Base-by-base conservation (phyloP, 1,140 invertebrate species). In the Anastatus disparis region DNA sequence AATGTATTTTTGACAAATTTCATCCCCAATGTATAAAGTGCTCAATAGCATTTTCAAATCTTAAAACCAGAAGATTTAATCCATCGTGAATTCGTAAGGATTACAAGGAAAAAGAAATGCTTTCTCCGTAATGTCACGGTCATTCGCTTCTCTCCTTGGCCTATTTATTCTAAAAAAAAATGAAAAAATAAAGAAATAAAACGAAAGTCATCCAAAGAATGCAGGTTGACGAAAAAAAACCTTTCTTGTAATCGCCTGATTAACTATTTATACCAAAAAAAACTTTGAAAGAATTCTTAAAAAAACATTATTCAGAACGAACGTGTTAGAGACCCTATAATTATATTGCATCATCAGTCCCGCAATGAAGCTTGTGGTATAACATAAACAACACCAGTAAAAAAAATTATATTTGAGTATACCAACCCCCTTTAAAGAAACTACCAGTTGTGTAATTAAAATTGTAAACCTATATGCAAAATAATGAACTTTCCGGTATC, bases 51-150 rank as follows among this genome's bases (percentile, higher is more conserved):
- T 15, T 20, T 35, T 55, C 53, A 29, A 35, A 15, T 17, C 53
- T 55, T 55, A 55, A 55, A 55, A n/a, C 27, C 29, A 0, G n/a
- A n/a, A n/a, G n/a, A 29, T 17, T 24, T 61, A 61, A 61, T 61
- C 58, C 15, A 10, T 38, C 58, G 22, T 2, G 2, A 59, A 17
- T 35, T 26, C 55, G 40, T n/a, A 31, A 29, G 58, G 58, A 61
- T 61, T 61, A 61, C 17, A 26, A 4, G n/a, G n/a, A n/a, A n/a
- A n/a, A n/a, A n/a, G n/a, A n/a, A 12, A 2, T 1, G 42, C 31
- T 46, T 61, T 61, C 26, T 24, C 8, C 26, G 26, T 17, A 61
- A 46, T n/a, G 13, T 12, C n/a, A 6, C 15, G 53, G 35, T 9
- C 6, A 31, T 55, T 22, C 13, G 2, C 29, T 2, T 42, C 24